Evolutionary conservation across 1,140 invertebrate genomes (phyloP).

Genomic region (Brachionus asplanchnoidis): DNA sequence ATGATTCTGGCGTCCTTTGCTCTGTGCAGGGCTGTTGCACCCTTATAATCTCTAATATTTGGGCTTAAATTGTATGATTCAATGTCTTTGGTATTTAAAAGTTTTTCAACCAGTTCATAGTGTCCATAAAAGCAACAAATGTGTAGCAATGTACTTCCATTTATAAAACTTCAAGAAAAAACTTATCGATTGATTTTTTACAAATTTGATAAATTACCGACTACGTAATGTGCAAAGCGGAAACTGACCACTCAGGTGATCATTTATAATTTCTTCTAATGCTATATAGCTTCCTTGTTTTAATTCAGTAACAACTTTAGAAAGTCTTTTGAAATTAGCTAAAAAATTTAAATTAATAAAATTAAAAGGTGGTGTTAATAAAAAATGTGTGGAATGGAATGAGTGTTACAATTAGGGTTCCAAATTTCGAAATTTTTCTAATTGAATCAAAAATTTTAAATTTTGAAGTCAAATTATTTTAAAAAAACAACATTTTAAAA

Average conservation of each 20-base stretch:
- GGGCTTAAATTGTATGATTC: conserved; percentile 47
- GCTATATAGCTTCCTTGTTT: neutral
- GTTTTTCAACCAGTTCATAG: conserved; percentile 63
- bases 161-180: conserved; percentile 52
- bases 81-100: conserved; percentile 56
- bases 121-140: conserved; percentile 71
- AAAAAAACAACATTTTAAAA: no score
- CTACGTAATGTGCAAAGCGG: conserved; percentile 49
- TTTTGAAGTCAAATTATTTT: no score
- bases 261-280: neutral
- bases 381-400: no score
- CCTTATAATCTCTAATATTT: conserved; percentile 50
- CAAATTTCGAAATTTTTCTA: no score
- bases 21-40: conserved; percentile 52
- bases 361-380: no score
- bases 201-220: conserved; percentile 46
- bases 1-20: conserved; percentile 49
- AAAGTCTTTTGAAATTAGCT: conserved; percentile 3
- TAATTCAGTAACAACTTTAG: neutral
- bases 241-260: neutral
- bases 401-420: no score
- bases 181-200: neutral
- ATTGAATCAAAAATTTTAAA: no score
- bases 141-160: conserved; percentile 69
- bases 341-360: neutral